phyloP scores from a whole-genome alignment of 1,140 invertebrate genomes.

The Drusus annulatus region DNA sequence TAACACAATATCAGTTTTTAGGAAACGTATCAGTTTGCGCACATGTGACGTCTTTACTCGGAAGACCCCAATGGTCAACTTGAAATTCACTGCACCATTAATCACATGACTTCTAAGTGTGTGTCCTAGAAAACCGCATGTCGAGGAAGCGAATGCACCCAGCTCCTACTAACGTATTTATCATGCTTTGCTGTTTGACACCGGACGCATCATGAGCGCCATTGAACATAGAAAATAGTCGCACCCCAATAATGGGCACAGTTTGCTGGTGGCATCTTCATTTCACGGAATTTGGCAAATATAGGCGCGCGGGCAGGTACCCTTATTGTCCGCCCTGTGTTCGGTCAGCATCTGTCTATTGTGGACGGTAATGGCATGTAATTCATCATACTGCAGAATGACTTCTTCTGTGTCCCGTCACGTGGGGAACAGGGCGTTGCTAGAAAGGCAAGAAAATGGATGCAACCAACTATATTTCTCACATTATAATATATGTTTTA shows the following conservation, averaged over 20 bases:
- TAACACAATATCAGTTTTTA: no score
- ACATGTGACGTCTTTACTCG: no score
- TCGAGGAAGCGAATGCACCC: not conserved
- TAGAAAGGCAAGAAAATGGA: not conserved
- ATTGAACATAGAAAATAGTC: constrained; percentile 4
- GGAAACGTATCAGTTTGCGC: no score
- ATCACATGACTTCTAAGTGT: not conserved
- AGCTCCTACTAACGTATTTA: constrained; percentile 7
- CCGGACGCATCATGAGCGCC: not conserved
- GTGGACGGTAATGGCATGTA: constrained; percentile 55
- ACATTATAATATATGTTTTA: not conserved
- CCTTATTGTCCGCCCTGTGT: constrained; percentile 42
- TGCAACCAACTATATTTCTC: not conserved
- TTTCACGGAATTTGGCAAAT: constrained; percentile 58
- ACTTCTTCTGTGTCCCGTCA: constrained; percentile 14
- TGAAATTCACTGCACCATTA: not conserved
- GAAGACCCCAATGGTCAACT: no score
- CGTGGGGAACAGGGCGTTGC: not conserved
- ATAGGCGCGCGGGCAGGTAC: not conserved
- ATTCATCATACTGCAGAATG: constrained; percentile 56
- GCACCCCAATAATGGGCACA: not conserved
- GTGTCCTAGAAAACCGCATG: not conserved
- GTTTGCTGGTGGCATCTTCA: constrained; percentile 58
- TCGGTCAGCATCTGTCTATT: constrained; percentile 55
- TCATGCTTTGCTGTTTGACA: constrained; percentile 12